Conservation (phyloP, 2,797 vertebrate species). For the Prionace glauca region DNA sequence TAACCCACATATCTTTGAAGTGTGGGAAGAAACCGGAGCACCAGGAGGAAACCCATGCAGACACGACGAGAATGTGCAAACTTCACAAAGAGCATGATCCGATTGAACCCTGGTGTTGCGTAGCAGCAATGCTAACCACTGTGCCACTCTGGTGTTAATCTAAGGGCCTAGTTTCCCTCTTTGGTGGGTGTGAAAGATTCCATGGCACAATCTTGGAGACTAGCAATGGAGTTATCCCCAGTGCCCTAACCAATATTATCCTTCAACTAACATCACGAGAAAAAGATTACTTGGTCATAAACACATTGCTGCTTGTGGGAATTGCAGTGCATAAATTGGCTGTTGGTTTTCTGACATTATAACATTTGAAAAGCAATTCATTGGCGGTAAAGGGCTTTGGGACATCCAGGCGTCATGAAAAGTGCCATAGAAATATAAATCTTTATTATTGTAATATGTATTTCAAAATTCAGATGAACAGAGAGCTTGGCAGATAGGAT, state of each 20-base stretch:
- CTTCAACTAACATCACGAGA: not conserved
- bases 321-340: not conserved
- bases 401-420: not conserved
- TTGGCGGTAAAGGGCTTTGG: not conserved
- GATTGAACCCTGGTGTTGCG: no score
- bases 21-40: no score
- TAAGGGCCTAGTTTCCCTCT: not conserved
- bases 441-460: not conserved
- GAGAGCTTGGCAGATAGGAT: not conserved
- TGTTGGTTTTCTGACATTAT: not conserved
- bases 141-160: not conserved
- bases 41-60: no score
- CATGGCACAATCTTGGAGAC: not conserved
- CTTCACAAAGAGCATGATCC: no score
- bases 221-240: not conserved
- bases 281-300: not conserved
- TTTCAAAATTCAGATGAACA: not conserved
- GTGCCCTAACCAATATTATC: not conserved
- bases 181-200: not conserved
- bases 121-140: no score
- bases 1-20: no score
- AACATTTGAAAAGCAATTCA: not conserved
- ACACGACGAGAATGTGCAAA: no score
- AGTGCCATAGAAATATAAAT: not conserved
- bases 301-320: not conserved